A percentile compares a stretch with the other conserved stretches of the same genome.
Evolutionary conservation across 2,797 vertebrate genomes (phyloP).

Genomic region (Sphaeramia orbicularis): DNA sequence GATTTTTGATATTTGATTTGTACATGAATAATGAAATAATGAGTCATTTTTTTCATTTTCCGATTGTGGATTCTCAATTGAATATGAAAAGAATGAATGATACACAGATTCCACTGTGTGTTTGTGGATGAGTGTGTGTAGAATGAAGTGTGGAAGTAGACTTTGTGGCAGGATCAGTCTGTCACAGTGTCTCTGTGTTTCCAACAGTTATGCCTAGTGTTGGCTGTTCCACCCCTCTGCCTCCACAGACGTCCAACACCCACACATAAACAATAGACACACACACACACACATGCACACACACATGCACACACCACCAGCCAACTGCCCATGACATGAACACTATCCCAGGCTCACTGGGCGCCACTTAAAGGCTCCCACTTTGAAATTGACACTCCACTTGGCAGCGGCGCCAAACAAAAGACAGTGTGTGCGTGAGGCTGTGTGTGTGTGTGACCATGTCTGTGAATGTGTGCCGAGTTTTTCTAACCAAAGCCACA

Average conservation of each 20-base stretch:
- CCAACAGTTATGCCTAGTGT: slow-evolving; percentile 57
- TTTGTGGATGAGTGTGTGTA: slow-evolving; percentile 19
- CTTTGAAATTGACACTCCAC: slow-evolving; percentile 82
- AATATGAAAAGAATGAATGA: too few species aligned
- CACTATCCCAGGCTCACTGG: slow-evolving; percentile 74
- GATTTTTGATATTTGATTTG: too few species aligned
- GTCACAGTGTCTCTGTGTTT: slow-evolving; percentile 58
- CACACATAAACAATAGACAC: slow-evolving; percentile 50
- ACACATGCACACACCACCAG: slow-evolving; percentile 56
- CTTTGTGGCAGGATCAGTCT: slow-evolving; percentile 63
- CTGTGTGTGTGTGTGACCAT: background rate
- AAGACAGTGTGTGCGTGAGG: slow-evolving; percentile 50
- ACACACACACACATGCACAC: slow-evolving; percentile 34
- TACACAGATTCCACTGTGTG: too few species aligned
- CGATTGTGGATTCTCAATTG: too few species aligned
- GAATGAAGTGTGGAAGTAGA: slow-evolving; percentile 7
- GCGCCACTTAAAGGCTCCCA: slow-evolving; percentile 78
- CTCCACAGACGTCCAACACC: slow-evolving; percentile 56
- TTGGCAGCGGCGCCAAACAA: slow-evolving; percentile 75
- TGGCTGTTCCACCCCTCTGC: slow-evolving; percentile 67
- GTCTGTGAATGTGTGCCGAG: slow-evolving; percentile 28
- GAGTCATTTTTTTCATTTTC: too few species aligned
- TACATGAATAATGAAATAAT: too few species aligned
- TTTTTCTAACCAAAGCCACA: slow-evolving; percentile 42
- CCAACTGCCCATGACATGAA: slow-evolving; percentile 77